Base-by-base conservation (phyloP, 2,797 vertebrate genomes). In the Erethizon dorsatum region DNA sequence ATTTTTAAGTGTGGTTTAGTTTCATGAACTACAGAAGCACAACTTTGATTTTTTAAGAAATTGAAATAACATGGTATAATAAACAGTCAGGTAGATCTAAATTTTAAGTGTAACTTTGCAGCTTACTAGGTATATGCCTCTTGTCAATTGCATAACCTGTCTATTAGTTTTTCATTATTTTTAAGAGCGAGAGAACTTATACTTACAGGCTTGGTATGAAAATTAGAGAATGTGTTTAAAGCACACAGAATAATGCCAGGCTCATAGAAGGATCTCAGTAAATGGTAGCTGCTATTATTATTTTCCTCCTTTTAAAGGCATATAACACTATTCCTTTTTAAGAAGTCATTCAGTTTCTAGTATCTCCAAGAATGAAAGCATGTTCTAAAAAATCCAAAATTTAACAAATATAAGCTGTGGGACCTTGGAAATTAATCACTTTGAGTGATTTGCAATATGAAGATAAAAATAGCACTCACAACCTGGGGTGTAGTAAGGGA, bases 201-300 rank as follows among this genome's bases (percentile, higher is more conserved):
- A 50, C 11, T 41, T 97, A 57, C 67, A 85, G 24, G 20, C 6
- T 83, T 88, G 28, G 54, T 86, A 26, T 41, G 41, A 88, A 90
- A 88, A 63, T 91, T 85, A 85, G 31, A 41, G 65, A 91, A 79
- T 92, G 41, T 67, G 14, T 75, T 90, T 84, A 92, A 91, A 92
- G 28, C 17, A 71, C 13, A 37, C 7, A 89, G 83, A 90, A 65
- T 63, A 90, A 80, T 69, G 24, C 5, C 24, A 80, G 12, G 13
- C 33, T 41, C 20, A n/a, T n/a, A 80, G 8, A 69, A 75, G 41
- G 33, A 17, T 56, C 61, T 80, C 41, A 54, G 31, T 37, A 95
- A 83, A 82, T 67, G 31, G 10, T 87, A 85, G n/a, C 18, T 41
- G 4, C 83, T 61, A 59, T 56, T 65, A 50, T 75, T 77, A 67